A percentile compares a stretch with the other conserved stretches of the same genome.
Evolutionary conservation across 2,113 vertebrate species (phyloP).

Genomic region (Spermophilus dauricus): DNA sequence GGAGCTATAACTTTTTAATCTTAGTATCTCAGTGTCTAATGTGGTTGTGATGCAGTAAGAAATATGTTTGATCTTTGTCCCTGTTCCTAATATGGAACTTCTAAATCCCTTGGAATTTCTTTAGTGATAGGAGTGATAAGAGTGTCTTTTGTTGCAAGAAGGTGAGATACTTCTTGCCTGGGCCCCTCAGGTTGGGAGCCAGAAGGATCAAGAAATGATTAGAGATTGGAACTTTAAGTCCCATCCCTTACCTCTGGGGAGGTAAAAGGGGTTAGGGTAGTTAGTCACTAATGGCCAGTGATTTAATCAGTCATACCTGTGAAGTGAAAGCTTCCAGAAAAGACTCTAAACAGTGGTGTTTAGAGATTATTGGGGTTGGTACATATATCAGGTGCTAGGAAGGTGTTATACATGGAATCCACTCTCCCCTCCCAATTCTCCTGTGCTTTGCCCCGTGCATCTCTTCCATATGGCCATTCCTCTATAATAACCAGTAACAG

Average conservation of each 20-base stretch:
- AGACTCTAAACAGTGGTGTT: not conserved
- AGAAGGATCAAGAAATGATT: conserved; percentile 23
- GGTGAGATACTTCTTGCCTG: not conserved
- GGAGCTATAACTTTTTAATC: not conserved
- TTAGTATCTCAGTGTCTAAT: conserved; percentile 8
- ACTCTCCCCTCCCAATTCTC: no score
- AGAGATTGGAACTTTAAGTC: not conserved
- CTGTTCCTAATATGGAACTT: not conserved
- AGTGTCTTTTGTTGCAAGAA: conserved; percentile 20
- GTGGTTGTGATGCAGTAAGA: not conserved
- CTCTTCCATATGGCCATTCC: not conserved
- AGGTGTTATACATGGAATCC: not conserved
- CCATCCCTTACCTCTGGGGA: not conserved
- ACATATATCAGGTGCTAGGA: not conserved
- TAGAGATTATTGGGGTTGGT: not conserved
- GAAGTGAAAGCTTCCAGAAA: not conserved
- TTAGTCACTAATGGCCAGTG: not conserved
- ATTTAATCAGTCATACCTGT: not conserved
- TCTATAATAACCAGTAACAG: not conserved
- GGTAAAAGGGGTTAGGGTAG: not conserved
- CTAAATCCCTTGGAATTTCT: conserved; percentile 28
- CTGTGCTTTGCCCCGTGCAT: not conserved
- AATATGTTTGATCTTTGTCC: conserved; percentile 51
- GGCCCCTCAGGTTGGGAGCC: not conserved
- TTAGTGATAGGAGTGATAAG: conserved; percentile 11